Conservation (phyloP, 2,113 vertebrate species). For the Clarias batrachus region DNA sequence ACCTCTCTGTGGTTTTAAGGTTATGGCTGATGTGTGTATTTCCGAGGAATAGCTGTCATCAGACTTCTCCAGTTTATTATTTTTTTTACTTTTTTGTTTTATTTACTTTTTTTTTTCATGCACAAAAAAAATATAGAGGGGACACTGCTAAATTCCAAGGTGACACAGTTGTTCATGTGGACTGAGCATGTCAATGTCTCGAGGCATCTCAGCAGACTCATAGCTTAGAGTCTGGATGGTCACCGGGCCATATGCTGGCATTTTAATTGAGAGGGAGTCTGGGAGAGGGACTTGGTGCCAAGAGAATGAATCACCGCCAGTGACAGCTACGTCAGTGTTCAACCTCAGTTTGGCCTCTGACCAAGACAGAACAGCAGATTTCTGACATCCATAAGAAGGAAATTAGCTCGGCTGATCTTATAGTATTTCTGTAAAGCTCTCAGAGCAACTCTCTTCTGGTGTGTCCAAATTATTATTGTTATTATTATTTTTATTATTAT, state of each 20-base stretch:
- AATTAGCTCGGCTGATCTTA: conserved; percentile 9
- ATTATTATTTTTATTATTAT: not conserved
- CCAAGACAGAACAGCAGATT: conserved; percentile 20
- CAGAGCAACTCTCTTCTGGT: not conserved
- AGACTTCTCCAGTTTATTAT: too few relatives aligned
- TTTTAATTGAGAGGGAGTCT: conserved; percentile 78
- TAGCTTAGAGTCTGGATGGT: conserved; percentile 66
- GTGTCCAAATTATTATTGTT: not conserved
- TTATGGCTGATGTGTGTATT: too few relatives aligned
- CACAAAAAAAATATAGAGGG: not conserved
- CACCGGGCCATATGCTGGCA: conserved; percentile 72
- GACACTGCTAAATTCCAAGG: conserved; percentile 62
- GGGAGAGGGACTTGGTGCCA: conserved; percentile 68
- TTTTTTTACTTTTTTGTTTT: too few relatives aligned
- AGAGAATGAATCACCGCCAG: conserved; percentile 72
- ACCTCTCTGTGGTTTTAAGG: too few relatives aligned
- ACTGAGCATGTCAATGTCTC: conserved; percentile 46
- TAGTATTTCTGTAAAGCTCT: not conserved
- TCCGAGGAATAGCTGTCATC: too few relatives aligned
- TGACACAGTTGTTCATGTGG: conserved; percentile 64
- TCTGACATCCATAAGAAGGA: conserved; percentile 41
- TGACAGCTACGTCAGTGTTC: conserved; percentile 57
- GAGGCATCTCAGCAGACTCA: conserved; percentile 47
- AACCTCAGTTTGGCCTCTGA: conserved; percentile 39
- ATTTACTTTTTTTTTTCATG: not conserved